phyloP scores from a whole-genome alignment of 2,888 invertebrate genomes.

The Cantharis rufa region DNA sequence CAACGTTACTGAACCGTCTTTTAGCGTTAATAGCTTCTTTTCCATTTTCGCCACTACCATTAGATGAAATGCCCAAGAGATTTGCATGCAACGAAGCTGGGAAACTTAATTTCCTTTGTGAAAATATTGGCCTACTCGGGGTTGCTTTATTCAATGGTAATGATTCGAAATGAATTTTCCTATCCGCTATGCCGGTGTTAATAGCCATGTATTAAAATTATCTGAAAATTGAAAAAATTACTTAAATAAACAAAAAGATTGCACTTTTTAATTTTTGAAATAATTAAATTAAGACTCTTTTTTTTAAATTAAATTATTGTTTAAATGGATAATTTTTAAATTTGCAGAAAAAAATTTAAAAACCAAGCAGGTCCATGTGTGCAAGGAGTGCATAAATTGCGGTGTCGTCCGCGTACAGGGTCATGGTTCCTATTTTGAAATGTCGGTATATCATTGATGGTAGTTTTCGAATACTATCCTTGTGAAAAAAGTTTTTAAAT shows the following conservation, averaged over 20 bases:
- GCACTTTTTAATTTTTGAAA: too few species aligned
- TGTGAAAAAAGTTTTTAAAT: too few species aligned
- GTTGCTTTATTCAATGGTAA: constrained; percentile 30
- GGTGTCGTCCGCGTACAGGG: too few species aligned
- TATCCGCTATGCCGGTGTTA: constrained; percentile 30
- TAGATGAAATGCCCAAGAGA: constrained; percentile 37
- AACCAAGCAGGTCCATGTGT: too few species aligned
- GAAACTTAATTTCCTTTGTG: constrained; percentile 63
- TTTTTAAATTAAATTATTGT: too few species aligned
- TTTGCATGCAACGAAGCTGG: constrained; percentile 58
- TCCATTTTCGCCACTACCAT: constrained; percentile 37
- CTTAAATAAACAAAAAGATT: too few species aligned
- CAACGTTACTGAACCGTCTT: constrained; percentile 76
- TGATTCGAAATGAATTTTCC: constrained; percentile 34
- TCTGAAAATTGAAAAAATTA: not conserved
- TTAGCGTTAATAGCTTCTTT: constrained; percentile 49
- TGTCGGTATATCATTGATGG: too few species aligned
- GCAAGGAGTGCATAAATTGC: too few species aligned
- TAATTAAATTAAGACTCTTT: too few species aligned
- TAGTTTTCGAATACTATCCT: too few species aligned
- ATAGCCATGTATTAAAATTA: constrained; percentile 32
- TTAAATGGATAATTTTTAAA: too few species aligned
- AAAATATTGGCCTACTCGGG: constrained; percentile 42
- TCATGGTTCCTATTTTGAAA: too few species aligned
- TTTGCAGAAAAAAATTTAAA: not conserved